Evolutionary conservation across 2,797 vertebrate species (phyloP).

Genomic region (Scleropages formosus): DNA sequence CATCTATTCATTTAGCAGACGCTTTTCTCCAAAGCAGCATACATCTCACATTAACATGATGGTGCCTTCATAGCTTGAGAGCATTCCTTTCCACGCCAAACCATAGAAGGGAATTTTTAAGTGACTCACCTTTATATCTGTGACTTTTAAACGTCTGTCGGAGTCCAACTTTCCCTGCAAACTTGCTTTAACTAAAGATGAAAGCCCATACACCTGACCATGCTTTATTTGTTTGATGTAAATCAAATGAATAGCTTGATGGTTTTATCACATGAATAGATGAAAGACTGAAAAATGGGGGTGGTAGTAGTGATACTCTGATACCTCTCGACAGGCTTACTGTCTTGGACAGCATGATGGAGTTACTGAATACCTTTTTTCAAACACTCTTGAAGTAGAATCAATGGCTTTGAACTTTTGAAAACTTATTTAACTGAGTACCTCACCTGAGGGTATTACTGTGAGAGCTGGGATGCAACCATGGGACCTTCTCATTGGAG

Average conservation of each 20-base stretch:
- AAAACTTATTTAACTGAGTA: not conserved
- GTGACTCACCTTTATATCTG: conserved; percentile 34
- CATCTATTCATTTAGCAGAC: no score
- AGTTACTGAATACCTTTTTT: not conserved
- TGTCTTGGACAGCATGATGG: not conserved
- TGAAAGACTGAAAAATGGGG: not conserved
- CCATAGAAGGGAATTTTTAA: conserved; percentile 20
- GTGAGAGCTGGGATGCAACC: not conserved
- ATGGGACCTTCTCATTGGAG: no score
- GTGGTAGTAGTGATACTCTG: not conserved
- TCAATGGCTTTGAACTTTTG: not conserved
- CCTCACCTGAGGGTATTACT: not conserved
- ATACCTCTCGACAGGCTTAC: not conserved
- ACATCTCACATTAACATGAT: conserved; percentile 40
- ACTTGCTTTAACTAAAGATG: conserved; percentile 15
- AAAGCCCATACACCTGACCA: not conserved
- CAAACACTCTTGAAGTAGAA: not conserved
- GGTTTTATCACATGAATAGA: not conserved
- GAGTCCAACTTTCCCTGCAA: conserved; percentile 24
- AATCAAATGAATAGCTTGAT: not conserved
- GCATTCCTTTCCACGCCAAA: conserved; percentile 31
- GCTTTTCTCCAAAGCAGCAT: no score
- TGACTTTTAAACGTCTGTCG: conserved; percentile 32
- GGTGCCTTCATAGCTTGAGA: conserved; percentile 26
- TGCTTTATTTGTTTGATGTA: not conserved